Evolutionary conservation across 2,113 vertebrate genomes (phyloP).

Genomic region (Austrofundulus limnaeus): DNA sequence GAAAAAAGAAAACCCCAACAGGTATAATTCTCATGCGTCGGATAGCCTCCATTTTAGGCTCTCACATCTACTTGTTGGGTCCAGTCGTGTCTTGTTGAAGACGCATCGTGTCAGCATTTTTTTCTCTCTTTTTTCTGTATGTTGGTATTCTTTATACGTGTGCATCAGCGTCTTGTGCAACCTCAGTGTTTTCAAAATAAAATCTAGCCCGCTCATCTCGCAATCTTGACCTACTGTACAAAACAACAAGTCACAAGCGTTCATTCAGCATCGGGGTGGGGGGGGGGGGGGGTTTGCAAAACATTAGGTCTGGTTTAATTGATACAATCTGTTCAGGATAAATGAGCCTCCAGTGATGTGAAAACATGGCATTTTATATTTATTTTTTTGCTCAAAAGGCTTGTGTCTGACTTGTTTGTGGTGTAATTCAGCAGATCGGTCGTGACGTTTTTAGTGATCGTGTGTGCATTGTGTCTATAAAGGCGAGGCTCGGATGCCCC

Average conservation of each 20-base stretch:
- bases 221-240: background rate
- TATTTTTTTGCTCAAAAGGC: constrained; percentile 1
- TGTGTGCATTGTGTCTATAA: constrained; percentile 61
- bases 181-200: constrained; percentile 6
- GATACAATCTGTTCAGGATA: background rate
- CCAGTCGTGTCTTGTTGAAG: constrained; percentile 3
- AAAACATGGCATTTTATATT: background rate
- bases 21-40: constrained; percentile 4
- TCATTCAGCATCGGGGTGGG: background rate
- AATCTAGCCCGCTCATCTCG: background rate
- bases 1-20: constrained; percentile 18
- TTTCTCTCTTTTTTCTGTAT: constrained; percentile 12
- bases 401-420: constrained; percentile 14
- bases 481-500: constrained; percentile 58
- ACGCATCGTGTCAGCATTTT: constrained; percentile 1
- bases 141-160: background rate
- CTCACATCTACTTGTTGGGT: constrained; percentile 5
- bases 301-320: background rate
- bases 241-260: background rate
- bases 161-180: constrained; percentile 36
- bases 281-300: too few relatives aligned
- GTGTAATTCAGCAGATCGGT: constrained; percentile 37
- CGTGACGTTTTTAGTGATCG: constrained; percentile 48
- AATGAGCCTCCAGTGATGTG: background rate
- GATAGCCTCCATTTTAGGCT: background rate